Conservation (phyloP, 2,797 vertebrate genomes). For the Selene dorsalis region DNA sequence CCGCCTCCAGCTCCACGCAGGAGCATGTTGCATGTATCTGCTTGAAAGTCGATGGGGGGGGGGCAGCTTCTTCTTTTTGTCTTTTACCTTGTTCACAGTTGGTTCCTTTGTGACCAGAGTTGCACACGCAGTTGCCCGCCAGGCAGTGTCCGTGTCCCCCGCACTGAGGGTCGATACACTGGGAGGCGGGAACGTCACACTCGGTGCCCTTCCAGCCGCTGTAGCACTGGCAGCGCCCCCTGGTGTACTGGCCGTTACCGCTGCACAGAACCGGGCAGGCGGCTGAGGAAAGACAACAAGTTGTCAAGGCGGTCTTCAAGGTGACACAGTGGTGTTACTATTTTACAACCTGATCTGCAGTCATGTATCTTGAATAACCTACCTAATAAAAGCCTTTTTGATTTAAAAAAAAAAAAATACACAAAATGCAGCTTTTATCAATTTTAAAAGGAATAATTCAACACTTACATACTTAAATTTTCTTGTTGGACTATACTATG, state of each 20-base stretch:
- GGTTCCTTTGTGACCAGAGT: conserved; percentile 94
- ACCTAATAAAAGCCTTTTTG: too few species aligned
- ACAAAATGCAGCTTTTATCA: neutral
- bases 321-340: too few species aligned
- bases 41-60: conserved; percentile 19
- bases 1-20: conserved; percentile 33
- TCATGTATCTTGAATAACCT: too few species aligned
- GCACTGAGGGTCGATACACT: conserved; percentile 94
- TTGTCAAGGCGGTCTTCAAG: too few species aligned
- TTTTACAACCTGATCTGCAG: too few species aligned
- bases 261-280: conserved; percentile 97
- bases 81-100: conserved; percentile 93
- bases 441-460: neutral
- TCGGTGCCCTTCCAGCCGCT: conserved; percentile 99
- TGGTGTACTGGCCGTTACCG: conserved; percentile 96
- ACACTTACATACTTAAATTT: neutral
- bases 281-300: conserved; percentile 80
- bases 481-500: neutral
- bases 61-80: neutral
- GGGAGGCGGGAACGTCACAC: conserved; percentile 91
- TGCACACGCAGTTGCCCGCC: conserved; percentile 94
- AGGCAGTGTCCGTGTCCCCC: conserved; percentile 93
- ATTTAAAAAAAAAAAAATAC: too few species aligned
- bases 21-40: conserved; percentile 31
- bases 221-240: conserved; percentile 97